These are phyloP conservation scores for Sander vitreus DNA, from an alignment of 2,113 vertebrate species.

Conservation along the genomic window DNA sequence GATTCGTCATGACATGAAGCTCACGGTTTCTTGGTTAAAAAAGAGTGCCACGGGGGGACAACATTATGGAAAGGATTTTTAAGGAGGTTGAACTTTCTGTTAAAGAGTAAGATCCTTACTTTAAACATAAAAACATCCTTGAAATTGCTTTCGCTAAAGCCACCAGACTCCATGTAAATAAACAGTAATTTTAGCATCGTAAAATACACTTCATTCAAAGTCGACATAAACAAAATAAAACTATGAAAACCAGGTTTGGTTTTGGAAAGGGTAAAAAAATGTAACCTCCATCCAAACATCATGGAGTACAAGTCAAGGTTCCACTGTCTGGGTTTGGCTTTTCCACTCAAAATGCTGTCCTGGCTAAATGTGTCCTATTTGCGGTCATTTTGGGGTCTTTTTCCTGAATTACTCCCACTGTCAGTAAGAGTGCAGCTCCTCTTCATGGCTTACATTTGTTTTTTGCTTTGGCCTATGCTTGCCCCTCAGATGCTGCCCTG, in stretches of 20 bases:
- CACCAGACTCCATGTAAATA: no score
- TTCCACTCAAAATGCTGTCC: constrained; percentile 2
- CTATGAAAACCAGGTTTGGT: neutral
- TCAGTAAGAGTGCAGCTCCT: constrained; percentile 42
- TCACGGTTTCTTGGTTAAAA: no score
- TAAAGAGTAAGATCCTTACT: no score
- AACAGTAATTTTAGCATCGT: no score
- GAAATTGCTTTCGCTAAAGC: no score
- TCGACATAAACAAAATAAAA: no score
- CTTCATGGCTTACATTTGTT: constrained; percentile 32
- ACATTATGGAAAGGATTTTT: no score
- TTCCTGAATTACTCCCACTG: constrained; percentile 51
- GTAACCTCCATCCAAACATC: neutral
- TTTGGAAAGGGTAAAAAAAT: neutral
- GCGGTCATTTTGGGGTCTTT: constrained; percentile 48
- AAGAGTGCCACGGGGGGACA: no score
- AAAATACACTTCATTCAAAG: no score
- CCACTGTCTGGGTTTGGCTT: neutral
- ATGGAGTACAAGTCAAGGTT: neutral
- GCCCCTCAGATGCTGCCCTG: constrained; percentile 84
- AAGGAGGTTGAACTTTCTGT: no score
- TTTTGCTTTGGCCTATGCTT: constrained; percentile 64
- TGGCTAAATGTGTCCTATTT: neutral
- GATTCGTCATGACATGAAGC: no score
- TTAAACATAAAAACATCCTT: no score